These are phyloP conservation scores for Todiramphus saurophagus DNA, from an alignment of 2,113 vertebrate species.

Conservation along the genomic window DNA sequence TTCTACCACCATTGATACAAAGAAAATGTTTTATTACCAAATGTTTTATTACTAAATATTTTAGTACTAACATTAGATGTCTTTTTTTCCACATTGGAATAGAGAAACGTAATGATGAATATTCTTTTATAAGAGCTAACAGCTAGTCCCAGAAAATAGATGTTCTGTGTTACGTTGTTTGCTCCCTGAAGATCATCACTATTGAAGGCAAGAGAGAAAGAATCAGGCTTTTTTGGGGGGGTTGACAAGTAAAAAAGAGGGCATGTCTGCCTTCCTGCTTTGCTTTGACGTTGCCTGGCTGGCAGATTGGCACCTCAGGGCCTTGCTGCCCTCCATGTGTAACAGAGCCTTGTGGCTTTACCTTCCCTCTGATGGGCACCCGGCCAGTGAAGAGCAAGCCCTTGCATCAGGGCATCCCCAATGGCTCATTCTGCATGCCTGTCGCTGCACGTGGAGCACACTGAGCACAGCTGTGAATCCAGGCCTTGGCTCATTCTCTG, in stretches of 20 bases:
- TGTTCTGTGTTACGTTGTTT: not conserved
- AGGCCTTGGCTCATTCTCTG: not conserved
- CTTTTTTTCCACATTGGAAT: not conserved
- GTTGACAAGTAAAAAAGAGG: conserved; percentile 3
- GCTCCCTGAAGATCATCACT: not conserved
- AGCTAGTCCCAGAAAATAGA: not conserved
- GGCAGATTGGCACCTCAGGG: conserved; percentile 16
- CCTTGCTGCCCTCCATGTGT: not conserved
- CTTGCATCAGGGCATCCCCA: not conserved
- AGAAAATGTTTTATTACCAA: not conserved
- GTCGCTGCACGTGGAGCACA: not conserved
- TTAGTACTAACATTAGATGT: not conserved
- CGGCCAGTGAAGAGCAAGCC: not conserved
- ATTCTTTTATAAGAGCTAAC: not conserved
- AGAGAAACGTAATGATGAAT: not conserved
- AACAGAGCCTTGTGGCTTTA: not conserved
- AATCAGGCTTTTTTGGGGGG: not conserved
- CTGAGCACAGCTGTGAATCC: not conserved
- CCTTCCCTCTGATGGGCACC: not conserved
- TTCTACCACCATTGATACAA: not conserved
- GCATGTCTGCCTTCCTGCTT: not conserved
- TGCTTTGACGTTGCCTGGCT: not conserved
- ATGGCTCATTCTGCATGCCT: fast-evolving
- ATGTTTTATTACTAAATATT: not conserved
- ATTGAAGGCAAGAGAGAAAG: not conserved